A percentile compares a stretch with the other conserved stretches of the same genome.
Evolutionary conservation across 2,888 invertebrate species (phyloP).

Genomic region (Ophion costatus): DNA sequence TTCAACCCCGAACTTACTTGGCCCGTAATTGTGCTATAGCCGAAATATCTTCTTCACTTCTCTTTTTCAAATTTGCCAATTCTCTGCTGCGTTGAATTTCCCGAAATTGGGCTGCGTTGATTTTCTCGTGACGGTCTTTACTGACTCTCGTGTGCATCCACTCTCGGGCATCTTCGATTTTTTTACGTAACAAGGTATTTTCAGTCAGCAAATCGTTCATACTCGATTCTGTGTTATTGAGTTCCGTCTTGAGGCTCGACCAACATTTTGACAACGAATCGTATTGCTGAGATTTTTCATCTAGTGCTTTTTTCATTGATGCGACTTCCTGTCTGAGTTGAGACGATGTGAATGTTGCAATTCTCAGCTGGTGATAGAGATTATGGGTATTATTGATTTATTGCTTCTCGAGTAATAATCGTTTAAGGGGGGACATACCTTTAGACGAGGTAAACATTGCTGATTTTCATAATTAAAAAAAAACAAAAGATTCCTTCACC

Average conservation of each 20-base stretch:
- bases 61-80: constrained; percentile 71
- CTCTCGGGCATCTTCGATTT: constrained; percentile 71
- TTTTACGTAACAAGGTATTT: constrained; percentile 68
- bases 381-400: neutral
- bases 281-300: constrained; percentile 66
- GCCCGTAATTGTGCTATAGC: constrained; percentile 70
- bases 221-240: constrained; percentile 68
- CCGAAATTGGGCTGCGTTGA: constrained; percentile 62
- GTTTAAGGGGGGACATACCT: no score
- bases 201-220: constrained; percentile 72
- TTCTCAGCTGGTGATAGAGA: constrained; percentile 64
- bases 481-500: no score
- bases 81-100: constrained; percentile 70
- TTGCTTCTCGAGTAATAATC: neutral
- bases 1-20: constrained; percentile 65
- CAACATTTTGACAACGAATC: constrained; percentile 68
- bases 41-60: constrained; percentile 70
- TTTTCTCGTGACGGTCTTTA: constrained; percentile 69
- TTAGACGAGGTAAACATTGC: no score
- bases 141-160: constrained; percentile 68
- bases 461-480: no score
- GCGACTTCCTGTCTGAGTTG: constrained; percentile 68
- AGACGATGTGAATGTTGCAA: constrained; percentile 56
- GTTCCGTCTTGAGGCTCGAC: constrained; percentile 67
- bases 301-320: constrained; percentile 55